Conservation (phyloP, 2,113 vertebrate genomes). For the Antechinus stuartii region DNA sequence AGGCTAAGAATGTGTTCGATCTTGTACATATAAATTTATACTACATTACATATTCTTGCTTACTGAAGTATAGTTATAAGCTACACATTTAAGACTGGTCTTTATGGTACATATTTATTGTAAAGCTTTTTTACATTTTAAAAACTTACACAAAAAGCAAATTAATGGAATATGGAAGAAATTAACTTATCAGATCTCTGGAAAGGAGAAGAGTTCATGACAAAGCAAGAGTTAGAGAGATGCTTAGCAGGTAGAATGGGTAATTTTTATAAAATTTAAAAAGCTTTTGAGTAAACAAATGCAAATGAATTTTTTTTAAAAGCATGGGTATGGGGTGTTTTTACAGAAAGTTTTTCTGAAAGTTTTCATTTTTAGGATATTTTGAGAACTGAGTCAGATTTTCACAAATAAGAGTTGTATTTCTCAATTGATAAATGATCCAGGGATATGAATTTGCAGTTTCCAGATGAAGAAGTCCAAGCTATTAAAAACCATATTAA, state of each 20-base stretch:
- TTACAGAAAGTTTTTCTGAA: background rate
- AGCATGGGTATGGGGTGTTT: background rate
- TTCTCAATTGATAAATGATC: background rate
- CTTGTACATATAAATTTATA: conserved; percentile 26
- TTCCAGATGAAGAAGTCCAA: background rate
- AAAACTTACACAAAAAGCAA: background rate
- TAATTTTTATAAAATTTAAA: background rate
- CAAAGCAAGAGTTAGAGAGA: background rate
- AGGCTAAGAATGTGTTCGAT: conserved; percentile 33
- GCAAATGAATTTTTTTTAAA: background rate
- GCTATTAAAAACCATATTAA: background rate
- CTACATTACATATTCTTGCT: background rate
- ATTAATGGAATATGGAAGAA: background rate
- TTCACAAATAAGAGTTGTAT: background rate
- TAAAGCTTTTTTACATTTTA: background rate
- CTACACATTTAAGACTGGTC: background rate
- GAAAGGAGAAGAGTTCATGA: background rate
- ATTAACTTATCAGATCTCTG: background rate
- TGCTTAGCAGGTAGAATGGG: background rate
- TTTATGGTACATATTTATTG: background rate
- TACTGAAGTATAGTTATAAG: conserved; percentile 14
- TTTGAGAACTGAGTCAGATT: background rate
- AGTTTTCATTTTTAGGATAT: background rate
- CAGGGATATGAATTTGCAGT: background rate
- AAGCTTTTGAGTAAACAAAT: background rate